These are phyloP conservation scores for Probosciger aterrimus DNA, from an alignment of 2,113 vertebrate species.

Conservation along the genomic window DNA sequence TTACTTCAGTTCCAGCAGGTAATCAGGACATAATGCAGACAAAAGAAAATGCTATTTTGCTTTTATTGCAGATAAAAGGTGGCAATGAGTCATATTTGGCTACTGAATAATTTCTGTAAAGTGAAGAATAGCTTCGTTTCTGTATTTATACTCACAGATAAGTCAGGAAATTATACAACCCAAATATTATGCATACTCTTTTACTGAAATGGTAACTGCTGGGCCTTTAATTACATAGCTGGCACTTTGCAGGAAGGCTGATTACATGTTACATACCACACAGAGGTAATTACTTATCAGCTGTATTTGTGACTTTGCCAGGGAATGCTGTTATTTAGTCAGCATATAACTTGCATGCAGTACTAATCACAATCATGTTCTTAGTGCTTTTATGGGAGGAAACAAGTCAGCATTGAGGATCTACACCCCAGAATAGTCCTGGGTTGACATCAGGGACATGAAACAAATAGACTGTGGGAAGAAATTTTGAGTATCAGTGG, in stretches of 20 bases:
- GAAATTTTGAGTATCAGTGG: neutral
- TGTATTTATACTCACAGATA: neutral
- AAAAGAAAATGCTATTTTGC: neutral
- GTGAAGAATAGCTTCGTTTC: neutral
- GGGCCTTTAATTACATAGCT: conserved; percentile 49
- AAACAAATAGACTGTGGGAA: neutral
- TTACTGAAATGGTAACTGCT: conserved; percentile 7
- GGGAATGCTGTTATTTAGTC: neutral
- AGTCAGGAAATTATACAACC: neutral
- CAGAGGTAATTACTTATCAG: conserved; percentile 47
- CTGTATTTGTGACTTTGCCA: neutral
- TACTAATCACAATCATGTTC: neutral
- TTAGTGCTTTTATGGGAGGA: neutral
- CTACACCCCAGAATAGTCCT: neutral
- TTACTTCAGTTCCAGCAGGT: neutral
- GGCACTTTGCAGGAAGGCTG: conserved; percentile 38
- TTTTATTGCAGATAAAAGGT: neutral
- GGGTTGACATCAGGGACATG: neutral
- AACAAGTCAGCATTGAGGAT: neutral
- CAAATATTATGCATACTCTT: conserved; percentile 18
- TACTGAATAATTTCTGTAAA: neutral
- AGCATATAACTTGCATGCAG: neutral
- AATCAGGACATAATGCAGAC: neutral
- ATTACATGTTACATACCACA: conserved; percentile 22
- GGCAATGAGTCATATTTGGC: neutral